These are phyloP conservation scores for Phalanger gymnotis DNA, from an alignment of 2,797 vertebrate genomes.

Conservation along the genomic window DNA sequence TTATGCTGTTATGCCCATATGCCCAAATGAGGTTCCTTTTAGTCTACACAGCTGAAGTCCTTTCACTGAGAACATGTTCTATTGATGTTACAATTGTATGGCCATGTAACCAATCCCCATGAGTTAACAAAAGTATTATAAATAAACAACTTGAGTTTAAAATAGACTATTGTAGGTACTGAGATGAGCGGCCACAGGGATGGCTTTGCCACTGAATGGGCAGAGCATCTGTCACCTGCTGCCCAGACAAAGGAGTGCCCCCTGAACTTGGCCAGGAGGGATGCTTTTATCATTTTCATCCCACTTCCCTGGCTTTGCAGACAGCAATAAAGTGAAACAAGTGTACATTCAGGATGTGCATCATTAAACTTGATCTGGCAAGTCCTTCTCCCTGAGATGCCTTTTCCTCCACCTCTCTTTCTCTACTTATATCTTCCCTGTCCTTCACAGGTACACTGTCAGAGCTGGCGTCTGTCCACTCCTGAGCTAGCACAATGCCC, in stretches of 20 bases:
- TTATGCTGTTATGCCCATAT: constrained; percentile 33
- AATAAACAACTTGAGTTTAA: constrained; percentile 62
- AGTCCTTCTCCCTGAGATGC: not conserved
- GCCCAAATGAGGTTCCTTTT: constrained; percentile 33
- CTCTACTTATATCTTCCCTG: not conserved
- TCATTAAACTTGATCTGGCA: no score
- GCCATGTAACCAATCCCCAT: not conserved
- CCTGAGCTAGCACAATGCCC: not conserved
- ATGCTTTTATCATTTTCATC: not conserved
- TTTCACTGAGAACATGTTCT: constrained; percentile 61
- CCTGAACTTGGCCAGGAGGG: not conserved
- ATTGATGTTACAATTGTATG: constrained; percentile 14
- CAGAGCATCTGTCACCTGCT: constrained; percentile 33
- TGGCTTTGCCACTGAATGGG: constrained; percentile 30
- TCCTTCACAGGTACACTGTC: not conserved
- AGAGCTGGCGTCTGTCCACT: not conserved
- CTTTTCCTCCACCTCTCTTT: not conserved
- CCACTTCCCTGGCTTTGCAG: not conserved
- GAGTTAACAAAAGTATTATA: constrained; percentile 57
- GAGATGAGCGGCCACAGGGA: constrained; percentile 48
- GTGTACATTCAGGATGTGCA: not conserved
- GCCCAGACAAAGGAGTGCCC: constrained; percentile 24
- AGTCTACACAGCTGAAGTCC: constrained; percentile 57
- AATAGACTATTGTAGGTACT: constrained; percentile 58
- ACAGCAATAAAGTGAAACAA: not conserved